Evolutionary conservation across 2,113 vertebrate species (phyloP), one percentile per base, ranked within the genome.

Genomic region (Takifugu flavidus): DNA sequence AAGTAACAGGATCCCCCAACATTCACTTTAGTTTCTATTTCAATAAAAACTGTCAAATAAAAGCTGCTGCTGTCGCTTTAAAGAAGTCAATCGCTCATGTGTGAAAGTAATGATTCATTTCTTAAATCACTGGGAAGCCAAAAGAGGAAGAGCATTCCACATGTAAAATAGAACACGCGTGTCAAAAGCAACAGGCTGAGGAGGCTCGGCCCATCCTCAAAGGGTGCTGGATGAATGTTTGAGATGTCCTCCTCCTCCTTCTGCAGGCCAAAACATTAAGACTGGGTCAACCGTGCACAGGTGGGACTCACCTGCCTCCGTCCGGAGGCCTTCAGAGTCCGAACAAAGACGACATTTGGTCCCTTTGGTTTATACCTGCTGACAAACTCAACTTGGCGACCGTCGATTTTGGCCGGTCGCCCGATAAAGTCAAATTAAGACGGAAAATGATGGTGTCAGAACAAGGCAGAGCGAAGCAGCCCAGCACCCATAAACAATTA

Each of bases 251-350:
- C 56, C 15, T 0, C 53, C 54, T 61, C 67, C 53, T 26, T 67
- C 27, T 64, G 12, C 59, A 29, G 28, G 6, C 55, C 77, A 73
- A 45, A 72, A 72, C 3, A 39, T 62, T 59, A 68, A 62, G 53
- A 67, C 25, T 5, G 12, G 13, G 39, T 39, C 34, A 10, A 47
- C 5, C 34, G 4, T 2, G 4, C 1, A 28, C 49, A 54, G 63
- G 74, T 59, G 55, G 20, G 1, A 4, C 51, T 67, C 62, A 54
- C 53, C 44, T 47, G 66, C 0, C 27, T 4, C 7, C 3, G 3
- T 44, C 10, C 2, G 43, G 43, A 44, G 43, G 43, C 43, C 1
- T 44, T 13, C 2, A 8, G 13, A 44, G 13, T 1, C 11, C 1
- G 13, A 44, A 13, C 11, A 49, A 20, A 15, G 15, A 49, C 46